Evolutionary conservation across 1,140 invertebrate genomes (phyloP).

Genomic region (Anastrepha obliqua): DNA sequence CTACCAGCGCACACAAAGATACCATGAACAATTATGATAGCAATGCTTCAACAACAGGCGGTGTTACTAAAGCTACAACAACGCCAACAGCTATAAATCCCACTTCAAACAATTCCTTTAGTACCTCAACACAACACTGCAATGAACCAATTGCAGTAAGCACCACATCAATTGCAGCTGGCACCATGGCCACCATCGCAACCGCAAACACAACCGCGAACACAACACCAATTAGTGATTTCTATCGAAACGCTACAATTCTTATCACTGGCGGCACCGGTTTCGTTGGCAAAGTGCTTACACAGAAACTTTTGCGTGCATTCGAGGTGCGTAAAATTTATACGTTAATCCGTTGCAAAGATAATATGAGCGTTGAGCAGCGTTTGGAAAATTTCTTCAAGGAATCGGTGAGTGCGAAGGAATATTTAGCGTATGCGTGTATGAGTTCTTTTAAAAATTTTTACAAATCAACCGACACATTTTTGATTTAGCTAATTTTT

Average conservation of each 20-base stretch:
- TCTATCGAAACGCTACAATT: conserved; percentile 75
- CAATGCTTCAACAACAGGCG: background rate
- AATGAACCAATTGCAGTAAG: conserved; percentile 9
- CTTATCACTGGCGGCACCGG: conserved; percentile 84
- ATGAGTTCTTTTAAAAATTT: background rate
- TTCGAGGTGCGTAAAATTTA: conserved; percentile 85
- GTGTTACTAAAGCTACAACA: background rate
- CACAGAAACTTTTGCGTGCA: conserved; percentile 90
- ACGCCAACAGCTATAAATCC: background rate
- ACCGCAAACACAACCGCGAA: background rate
- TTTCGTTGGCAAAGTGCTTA: conserved; percentile 90
- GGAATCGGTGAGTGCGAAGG: conserved; percentile 76
- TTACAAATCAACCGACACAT: background rate
- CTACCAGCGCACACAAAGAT: background rate
- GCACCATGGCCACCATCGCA: background rate
- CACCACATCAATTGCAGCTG: background rate
- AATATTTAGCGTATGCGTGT: background rate
- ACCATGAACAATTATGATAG: background rate
- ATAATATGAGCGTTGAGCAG: conserved; percentile 81
- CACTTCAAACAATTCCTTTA: background rate
- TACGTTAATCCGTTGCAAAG: conserved; percentile 87
- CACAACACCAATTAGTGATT: conserved; percentile 68
- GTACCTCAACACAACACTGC: background rate
- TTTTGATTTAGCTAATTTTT: too few species aligned
- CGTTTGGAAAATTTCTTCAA: conserved; percentile 80